phyloP scores from a whole-genome alignment of 2,797 vertebrate genomes.

The Vespertilio murinus region DNA sequence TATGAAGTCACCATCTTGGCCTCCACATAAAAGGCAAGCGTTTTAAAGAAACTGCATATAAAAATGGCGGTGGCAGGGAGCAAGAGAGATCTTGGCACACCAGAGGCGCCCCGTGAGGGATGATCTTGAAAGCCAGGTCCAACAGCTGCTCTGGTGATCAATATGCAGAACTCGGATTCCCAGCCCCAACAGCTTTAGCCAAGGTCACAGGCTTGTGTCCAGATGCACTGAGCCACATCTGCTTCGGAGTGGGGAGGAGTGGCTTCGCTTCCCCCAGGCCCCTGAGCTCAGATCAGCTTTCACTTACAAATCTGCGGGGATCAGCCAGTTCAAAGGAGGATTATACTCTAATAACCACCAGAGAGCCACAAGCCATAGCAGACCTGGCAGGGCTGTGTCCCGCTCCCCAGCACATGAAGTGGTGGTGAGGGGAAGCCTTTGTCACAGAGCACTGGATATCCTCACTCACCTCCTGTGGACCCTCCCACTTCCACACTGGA shows the following conservation, averaged over 20 bases:
- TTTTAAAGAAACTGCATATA: conserved; percentile 69
- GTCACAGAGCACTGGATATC: conserved; percentile 16
- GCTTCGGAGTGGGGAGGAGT: background rate
- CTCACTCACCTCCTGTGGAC: background rate
- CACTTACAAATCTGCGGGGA: conserved; percentile 43
- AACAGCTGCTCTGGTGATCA: conserved; percentile 69
- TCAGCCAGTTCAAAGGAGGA: conserved; percentile 26
- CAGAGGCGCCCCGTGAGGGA: background rate
- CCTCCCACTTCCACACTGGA: background rate
- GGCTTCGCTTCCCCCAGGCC: background rate
- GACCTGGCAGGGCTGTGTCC: conserved; percentile 31
- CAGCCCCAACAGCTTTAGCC: conserved; percentile 19
- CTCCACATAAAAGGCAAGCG: conserved; percentile 59
- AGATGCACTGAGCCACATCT: conserved; percentile 54
- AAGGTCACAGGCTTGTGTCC: conserved; percentile 32
- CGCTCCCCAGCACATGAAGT: background rate
- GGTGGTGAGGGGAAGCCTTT: background rate
- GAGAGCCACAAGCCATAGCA: conserved; percentile 39
- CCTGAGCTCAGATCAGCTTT: conserved; percentile 44
- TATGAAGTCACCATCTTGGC: conserved; percentile 67
- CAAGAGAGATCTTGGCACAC: conserved; percentile 46
- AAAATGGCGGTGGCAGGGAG: conserved; percentile 64
- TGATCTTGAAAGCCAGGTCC: conserved; percentile 57
- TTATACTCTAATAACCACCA: conserved; percentile 61
- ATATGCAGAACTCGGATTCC: conserved; percentile 33